Evolutionary conservation across 2,113 vertebrate species (phyloP).

Genomic region (Glareola pratincola): DNA sequence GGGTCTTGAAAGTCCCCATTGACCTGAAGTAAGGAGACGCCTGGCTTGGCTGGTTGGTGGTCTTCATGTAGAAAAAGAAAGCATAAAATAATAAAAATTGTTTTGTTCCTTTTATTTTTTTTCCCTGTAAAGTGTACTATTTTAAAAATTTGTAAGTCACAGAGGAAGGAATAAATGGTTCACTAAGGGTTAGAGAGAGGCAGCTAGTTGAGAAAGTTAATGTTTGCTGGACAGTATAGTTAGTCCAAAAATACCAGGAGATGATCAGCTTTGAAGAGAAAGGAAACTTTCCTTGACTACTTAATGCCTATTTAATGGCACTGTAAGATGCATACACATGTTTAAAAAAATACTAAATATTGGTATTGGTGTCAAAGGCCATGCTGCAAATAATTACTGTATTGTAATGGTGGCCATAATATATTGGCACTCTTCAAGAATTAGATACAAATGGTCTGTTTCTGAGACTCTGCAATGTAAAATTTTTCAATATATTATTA

Average conservation of each 20-base stretch:
- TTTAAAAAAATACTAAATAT: not conserved
- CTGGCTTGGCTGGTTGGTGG: rapidly evolving
- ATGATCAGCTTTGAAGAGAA: not conserved
- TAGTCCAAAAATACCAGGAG: not conserved
- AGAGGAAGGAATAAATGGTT: not conserved
- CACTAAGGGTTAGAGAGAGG: not conserved
- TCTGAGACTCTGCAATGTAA: not conserved
- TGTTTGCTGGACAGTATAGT: not conserved
- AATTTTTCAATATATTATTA: not conserved
- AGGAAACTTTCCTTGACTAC: not conserved
- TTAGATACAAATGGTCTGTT: not conserved
- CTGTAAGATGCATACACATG: not conserved
- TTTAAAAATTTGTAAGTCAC: not conserved
- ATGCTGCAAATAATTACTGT: not conserved
- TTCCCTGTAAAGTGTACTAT: not conserved
- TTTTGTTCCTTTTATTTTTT: not conserved
- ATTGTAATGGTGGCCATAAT: not conserved
- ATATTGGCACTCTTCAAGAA: not conserved
- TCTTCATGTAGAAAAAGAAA: not conserved
- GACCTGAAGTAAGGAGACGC: not conserved
- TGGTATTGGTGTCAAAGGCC: not conserved
- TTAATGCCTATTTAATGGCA: not conserved
- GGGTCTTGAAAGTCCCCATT: not conserved
- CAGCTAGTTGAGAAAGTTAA: not conserved
- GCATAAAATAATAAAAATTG: not conserved